Evolutionary conservation across 2,797 vertebrate species (phyloP).

Genomic region (Amblyraja radiata): DNA sequence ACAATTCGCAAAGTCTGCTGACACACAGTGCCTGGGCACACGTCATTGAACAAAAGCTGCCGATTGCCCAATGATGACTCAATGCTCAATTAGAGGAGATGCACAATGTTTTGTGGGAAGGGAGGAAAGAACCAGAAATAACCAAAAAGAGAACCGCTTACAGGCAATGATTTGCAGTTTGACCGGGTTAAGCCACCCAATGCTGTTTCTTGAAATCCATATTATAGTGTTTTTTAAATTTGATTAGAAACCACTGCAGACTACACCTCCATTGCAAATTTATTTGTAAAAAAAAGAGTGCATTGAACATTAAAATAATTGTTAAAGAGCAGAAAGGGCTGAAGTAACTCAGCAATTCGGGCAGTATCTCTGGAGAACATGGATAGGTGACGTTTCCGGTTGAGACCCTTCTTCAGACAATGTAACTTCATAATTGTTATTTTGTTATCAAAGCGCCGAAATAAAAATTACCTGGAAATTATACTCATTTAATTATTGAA

Average conservation of each 20-base stretch:
- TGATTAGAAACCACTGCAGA: neutral
- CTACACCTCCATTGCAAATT: neutral
- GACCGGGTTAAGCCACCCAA: neutral
- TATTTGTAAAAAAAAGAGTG: neutral
- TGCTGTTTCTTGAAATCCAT: neutral
- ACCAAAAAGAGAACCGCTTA: neutral
- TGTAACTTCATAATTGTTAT: neutral
- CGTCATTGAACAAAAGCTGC: neutral
- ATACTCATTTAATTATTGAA: neutral
- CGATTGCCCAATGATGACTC: neutral
- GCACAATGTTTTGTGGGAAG: constrained; percentile 19
- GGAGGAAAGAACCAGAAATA: constrained; percentile 23
- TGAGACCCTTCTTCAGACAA: no score
- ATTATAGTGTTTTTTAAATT: neutral
- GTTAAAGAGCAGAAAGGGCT: no score
- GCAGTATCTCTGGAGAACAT: no score
- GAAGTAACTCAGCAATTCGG: no score
- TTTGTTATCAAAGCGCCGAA: neutral
- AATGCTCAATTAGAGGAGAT: constrained; percentile 7
- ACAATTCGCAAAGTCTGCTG: neutral
- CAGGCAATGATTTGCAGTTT: neutral
- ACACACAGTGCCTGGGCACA: neutral
- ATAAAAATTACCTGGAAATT: neutral
- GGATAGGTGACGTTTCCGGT: no score
- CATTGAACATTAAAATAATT: neutral